phyloP scores from a whole-genome alignment of 2,888 invertebrate species.

The Melinaea menophilus region DNA sequence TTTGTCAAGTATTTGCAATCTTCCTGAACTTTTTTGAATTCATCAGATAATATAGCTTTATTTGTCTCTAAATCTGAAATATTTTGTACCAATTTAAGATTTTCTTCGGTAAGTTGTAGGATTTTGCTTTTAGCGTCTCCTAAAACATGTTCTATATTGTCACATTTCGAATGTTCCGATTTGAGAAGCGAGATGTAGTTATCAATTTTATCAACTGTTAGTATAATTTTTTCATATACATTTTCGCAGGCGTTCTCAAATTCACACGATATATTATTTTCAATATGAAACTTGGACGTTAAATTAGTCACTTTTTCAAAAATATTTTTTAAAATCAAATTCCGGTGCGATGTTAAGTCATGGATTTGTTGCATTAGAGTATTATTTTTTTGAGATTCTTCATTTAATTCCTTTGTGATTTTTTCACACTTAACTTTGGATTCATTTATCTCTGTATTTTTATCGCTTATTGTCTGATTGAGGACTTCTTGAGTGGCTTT shows the following conservation, averaged over 20 bases:
- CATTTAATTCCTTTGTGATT: constrained; percentile 16
- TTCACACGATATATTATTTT: constrained; percentile 32
- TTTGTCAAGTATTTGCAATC: constrained; percentile 39
- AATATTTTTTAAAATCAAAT: constrained; percentile 41
- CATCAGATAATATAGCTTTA: constrained; percentile 35
- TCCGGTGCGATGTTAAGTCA: constrained; percentile 29
- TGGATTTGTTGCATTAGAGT: constrained; percentile 18
- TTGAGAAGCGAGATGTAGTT: constrained; percentile 37
- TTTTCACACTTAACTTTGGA: constrained; percentile 19
- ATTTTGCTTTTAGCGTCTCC: constrained; percentile 43
- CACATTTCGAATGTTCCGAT: constrained; percentile 33
- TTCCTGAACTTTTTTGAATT: constrained; percentile 39
- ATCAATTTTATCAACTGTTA: constrained; percentile 45
- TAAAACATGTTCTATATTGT: constrained; percentile 35
- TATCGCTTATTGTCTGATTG: constrained; percentile 32
- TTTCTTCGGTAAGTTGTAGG: constrained; percentile 39
- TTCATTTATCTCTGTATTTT: constrained; percentile 34
- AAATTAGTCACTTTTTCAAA: constrained; percentile 39
- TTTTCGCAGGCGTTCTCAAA: constrained; percentile 28
- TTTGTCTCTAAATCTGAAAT: constrained; percentile 38
- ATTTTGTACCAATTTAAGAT: constrained; percentile 38
- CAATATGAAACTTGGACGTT: constrained; percentile 36
- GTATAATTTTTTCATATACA: constrained; percentile 40
- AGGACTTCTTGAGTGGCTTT: constrained; percentile 23
- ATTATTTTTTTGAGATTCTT: constrained; percentile 13